Evolutionary conservation across 2,888 invertebrate genomes (phyloP), one percentile per base, ranked within the genome.

Genomic region (Ophraella communa): DNA sequence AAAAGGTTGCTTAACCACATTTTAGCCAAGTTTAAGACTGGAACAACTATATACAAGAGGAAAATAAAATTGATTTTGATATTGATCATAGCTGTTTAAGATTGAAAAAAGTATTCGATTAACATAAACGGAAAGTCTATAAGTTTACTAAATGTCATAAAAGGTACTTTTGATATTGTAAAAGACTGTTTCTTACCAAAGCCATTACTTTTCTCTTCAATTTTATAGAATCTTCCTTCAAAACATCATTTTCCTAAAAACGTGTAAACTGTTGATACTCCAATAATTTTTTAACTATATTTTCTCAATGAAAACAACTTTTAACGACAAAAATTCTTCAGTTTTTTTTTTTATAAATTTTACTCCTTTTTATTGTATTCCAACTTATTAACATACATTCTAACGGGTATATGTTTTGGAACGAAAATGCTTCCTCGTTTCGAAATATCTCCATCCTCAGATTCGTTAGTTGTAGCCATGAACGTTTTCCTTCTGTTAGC

Each of bases 351-450:
- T 56, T 30, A 5, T 52, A 59, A 21, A n/a, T 33, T 18, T 39
- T n/a, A 51, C 65, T 67, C 60, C 61, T 65, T 62, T 65, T 70
- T 71, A 65, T 70, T 69, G 51, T 61, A 55, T 58, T 78, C 77
- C 56, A 77, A 66, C 67, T 76, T 75, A 67, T 73, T 70, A 24
- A 78, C 71, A 62, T 74, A 75, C 55, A 70, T 74, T 66, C 74
- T 76, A 24, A 78, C 77, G 7, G 77, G 74, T 8, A 74, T 70
- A 65, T 73, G 72, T 62, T 67, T 71, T 18, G 74, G 73, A 42
- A 67, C 66, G 4, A 47, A 65, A n/a, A 69, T 66, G 35, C 62
- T 71, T 47, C 60, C 60, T 27, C 64, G 45, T 39, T 56, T 60
- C 44, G 64, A 52, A 35, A 62, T 55, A 52, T 64, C 54, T 53